Conservation (phyloP, 2,113 vertebrate genomes). For the Gobiocypris rarus region DNA sequence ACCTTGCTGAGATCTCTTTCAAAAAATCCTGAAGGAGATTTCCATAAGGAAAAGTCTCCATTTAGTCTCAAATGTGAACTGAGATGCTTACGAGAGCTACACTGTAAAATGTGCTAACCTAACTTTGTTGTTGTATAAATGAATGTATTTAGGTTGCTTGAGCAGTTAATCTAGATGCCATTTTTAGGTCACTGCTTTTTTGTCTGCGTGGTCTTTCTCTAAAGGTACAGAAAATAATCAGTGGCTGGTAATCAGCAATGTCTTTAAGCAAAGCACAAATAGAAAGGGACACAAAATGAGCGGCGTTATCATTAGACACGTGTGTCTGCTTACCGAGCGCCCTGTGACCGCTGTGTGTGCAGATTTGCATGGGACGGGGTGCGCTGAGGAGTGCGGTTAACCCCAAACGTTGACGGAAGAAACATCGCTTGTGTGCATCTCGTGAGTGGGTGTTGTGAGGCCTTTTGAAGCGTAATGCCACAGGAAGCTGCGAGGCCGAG, state of each 20-base stretch:
- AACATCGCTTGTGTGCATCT: constrained; percentile 54
- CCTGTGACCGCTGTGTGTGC: constrained; percentile 69
- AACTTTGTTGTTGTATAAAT: too few relatives aligned
- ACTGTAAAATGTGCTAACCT: too few relatives aligned
- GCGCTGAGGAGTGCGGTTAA: constrained; percentile 51
- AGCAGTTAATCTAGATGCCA: too few relatives aligned
- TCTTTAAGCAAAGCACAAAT: neutral
- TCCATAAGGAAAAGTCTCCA: neutral
- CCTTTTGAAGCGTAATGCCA: constrained; percentile 59
- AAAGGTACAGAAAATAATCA: neutral
- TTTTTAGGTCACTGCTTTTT: too few relatives aligned
- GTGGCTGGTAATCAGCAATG: neutral
- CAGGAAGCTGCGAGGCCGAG: constrained; percentile 63
- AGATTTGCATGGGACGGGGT: constrained; percentile 40
- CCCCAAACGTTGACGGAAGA: constrained; percentile 58
- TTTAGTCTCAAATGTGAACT: neutral
- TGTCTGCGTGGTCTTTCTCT: too few relatives aligned
- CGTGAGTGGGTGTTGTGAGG: constrained; percentile 62
- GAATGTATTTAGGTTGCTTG: too few relatives aligned
- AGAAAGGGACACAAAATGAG: constrained; percentile 25
- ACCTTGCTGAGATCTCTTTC: neutral
- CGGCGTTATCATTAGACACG: constrained; percentile 12
- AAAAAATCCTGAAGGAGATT: neutral
- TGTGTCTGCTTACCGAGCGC: constrained; percentile 33
- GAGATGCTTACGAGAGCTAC: too few relatives aligned